Evolutionary conservation across 2,888 invertebrate genomes (phyloP), one percentile per base, ranked within the genome.

Genomic region (Ichneumoninae sp.): DNA sequence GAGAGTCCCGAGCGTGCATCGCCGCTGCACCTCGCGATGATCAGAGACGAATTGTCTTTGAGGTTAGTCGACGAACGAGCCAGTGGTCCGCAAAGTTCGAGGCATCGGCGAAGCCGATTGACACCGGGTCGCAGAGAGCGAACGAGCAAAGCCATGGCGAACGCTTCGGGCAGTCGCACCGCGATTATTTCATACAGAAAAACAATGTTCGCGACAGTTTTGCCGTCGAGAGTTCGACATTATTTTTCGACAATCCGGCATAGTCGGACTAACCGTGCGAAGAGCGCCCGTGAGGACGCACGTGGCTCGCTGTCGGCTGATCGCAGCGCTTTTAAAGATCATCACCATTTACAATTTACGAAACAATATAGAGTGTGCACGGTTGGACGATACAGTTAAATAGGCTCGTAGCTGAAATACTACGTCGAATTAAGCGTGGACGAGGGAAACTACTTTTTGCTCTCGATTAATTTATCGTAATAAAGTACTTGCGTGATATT

Each of bases 141-240:
- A 73, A 63, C 30, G 8, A 82, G 19, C 22, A 77, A 69, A 19
- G 75, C 81, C 85, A 87, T 87, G 26, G 22, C 83, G 44, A 47
- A 47, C 19, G 47, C 16, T 16, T 10, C 47, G 2, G 47, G 50
- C 8, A 52, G n/a, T 16, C 13, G 22, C 44, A 44, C 16, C 26
- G 44, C 33, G 16, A 13, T 63, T 63, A 30, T 74, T 30, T 16
- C 63, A 30, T 30, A 63, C 33, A 63, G 30, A 33, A 63, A 33
- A 63, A 22, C 26, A 63, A 33, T 63, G 6, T 1, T n/a, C 30
- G 6, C 3, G n/a, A 63, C 5, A 16, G 6, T 33, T 16, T 33
- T 63, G 16, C n/a, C 30, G 6, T 7, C 30, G 30, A 33, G 16
- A 2, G 6, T 13, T 10, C 16, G 63, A n/a, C 63, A 63, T 30